A percentile compares a stretch with the other conserved stretches of the same genome.
Conservation (phyloP, 2,888 invertebrate species). For the Gortyna flavago region DNA sequence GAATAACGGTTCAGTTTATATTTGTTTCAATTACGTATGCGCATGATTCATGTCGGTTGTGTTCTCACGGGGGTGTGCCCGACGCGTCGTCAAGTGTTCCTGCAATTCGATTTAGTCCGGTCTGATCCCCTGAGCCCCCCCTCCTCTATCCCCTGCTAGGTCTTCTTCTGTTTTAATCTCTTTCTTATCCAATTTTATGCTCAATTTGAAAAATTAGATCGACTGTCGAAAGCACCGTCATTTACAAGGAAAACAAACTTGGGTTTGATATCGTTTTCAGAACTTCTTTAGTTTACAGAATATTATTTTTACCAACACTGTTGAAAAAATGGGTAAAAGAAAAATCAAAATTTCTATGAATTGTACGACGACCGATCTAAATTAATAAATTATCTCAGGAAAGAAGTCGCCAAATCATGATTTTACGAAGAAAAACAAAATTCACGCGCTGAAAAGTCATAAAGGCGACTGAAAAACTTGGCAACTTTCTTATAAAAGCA, state of each 20-base stretch:
- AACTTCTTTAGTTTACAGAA: not conserved
- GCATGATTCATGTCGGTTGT: slow-evolving; percentile 43
- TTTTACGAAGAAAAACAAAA: slow-evolving; percentile 29
- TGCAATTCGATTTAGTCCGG: slow-evolving; percentile 35
- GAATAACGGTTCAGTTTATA: not conserved
- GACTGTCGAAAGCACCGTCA: not conserved
- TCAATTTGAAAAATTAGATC: slow-evolving; percentile 30
- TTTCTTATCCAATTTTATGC: no score
- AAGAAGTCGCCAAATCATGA: not conserved
- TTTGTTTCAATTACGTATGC: slow-evolving; percentile 21
- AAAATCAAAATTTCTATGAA: slow-evolving; percentile 15
- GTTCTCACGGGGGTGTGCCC: slow-evolving; percentile 35
- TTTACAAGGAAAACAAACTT: slow-evolving; percentile 16
- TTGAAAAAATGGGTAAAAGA: not conserved
- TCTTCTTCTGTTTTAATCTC: no score
- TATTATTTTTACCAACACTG: not conserved
- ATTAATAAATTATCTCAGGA: not conserved
- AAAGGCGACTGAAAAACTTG: slow-evolving; percentile 5
- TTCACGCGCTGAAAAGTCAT: not conserved
- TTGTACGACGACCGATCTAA: not conserved
- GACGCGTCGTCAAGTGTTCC: not conserved
- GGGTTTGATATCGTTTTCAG: not conserved
- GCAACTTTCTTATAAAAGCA: not conserved
- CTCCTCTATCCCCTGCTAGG: no score
- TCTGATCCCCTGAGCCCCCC: no score